These are phyloP conservation scores for Enteromius paludinosus DNA, from an alignment of 2,797 vertebrate species.

Conservation along the genomic window DNA sequence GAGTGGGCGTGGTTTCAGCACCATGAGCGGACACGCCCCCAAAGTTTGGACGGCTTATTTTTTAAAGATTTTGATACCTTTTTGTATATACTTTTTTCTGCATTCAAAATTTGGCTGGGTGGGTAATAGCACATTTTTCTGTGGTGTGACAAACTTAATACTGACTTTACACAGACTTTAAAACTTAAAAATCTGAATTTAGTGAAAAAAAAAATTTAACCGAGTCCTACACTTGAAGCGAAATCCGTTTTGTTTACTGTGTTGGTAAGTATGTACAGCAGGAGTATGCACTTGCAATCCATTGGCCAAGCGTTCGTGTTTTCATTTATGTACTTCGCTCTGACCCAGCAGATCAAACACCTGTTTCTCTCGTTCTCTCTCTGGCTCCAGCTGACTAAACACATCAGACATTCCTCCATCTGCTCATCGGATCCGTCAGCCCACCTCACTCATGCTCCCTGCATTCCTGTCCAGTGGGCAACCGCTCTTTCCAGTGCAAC, in stretches of 20 bases:
- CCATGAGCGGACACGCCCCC: too few species aligned
- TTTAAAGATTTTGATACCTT: too few species aligned
- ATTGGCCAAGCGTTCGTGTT: background rate
- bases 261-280: too few species aligned
- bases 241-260: background rate
- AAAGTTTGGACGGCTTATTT: too few species aligned
- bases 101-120: too few species aligned
- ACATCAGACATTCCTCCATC: constrained; percentile 66
- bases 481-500: constrained; percentile 57
- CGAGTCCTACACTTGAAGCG: background rate
- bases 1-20: too few species aligned
- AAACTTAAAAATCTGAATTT: too few species aligned
- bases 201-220: background rate
- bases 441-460: constrained; percentile 55
- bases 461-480: constrained; percentile 72
- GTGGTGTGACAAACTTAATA: too few species aligned
- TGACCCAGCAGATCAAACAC: constrained; percentile 32
- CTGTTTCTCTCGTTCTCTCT: constrained; percentile 34
- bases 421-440: constrained; percentile 52
- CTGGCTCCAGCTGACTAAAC: constrained; percentile 72
- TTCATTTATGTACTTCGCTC: constrained; percentile 7
- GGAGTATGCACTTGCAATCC: constrained; percentile 1
- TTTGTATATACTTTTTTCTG: too few species aligned
- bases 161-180: too few species aligned
- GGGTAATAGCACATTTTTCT: too few species aligned